Percentiles rank a stretch among this genome's conserved stretches.
phyloP scores from a whole-genome alignment of 2,888 invertebrate genomes.

The Eilema sororculum region DNA sequence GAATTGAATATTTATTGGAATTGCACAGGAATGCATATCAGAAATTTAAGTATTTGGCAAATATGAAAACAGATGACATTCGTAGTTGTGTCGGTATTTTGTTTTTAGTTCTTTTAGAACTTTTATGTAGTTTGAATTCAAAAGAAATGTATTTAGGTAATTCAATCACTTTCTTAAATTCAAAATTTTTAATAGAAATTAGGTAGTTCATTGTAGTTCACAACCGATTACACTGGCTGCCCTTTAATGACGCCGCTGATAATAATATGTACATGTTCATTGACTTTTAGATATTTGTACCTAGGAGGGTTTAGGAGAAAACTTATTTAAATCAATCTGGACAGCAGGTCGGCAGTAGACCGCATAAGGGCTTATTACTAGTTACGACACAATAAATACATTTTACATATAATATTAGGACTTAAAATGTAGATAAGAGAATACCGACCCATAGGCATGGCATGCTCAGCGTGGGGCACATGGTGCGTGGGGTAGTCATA shows the following conservation, averaged over 20 bases:
- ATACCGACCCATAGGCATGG: constrained; percentile 80
- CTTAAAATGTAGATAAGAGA: constrained; percentile 8
- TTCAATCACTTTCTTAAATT: background rate
- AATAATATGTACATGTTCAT: background rate
- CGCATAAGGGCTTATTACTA: background rate
- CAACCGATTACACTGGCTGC: background rate
- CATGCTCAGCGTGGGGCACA: constrained; percentile 78
- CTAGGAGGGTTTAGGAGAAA: background rate
- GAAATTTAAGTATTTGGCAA: background rate
- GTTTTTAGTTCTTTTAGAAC: background rate
- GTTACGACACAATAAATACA: background rate
- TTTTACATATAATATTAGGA: background rate
- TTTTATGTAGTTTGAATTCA: background rate
- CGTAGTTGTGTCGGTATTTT: background rate
- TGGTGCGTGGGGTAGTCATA: constrained; percentile 80
- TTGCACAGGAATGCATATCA: background rate
- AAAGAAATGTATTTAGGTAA: background rate
- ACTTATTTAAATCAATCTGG: background rate
- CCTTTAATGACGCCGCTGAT: background rate
- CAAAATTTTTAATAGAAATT: background rate
- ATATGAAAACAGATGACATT: background rate
- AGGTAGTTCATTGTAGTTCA: background rate
- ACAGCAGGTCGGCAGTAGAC: background rate
- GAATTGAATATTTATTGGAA: too few species aligned
- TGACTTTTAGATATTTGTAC: background rate